phyloP scores from a whole-genome alignment of 2,888 invertebrate genomes.

The Campopleginae sp. region DNA sequence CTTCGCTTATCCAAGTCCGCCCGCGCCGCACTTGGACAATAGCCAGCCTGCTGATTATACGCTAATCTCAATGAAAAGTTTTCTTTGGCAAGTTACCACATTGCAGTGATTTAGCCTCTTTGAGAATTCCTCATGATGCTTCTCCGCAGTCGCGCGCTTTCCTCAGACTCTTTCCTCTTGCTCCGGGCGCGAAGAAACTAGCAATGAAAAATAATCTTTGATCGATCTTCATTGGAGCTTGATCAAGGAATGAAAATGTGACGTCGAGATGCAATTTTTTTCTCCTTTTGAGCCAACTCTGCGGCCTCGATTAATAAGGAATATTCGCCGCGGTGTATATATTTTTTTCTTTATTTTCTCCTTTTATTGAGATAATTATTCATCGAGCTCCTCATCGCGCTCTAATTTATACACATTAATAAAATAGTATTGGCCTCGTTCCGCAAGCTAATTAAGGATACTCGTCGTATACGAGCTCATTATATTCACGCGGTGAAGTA shows the following conservation, averaged over 20 bases:
- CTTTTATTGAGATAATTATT: neutral
- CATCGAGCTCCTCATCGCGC: neutral
- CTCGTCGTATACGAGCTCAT: constrained; percentile 23
- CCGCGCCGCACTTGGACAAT: constrained; percentile 74
- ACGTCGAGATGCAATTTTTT: neutral
- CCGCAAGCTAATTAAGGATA: constrained; percentile 47
- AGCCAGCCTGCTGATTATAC: constrained; percentile 76
- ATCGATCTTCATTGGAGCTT: neutral
- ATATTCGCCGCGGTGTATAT: neutral
- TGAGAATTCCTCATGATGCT: neutral
- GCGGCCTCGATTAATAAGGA: neutral
- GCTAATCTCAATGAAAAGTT: constrained; percentile 76
- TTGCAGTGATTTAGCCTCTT: constrained; percentile 54
- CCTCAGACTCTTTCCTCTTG: neutral
- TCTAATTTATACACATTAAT: constrained; percentile 7
- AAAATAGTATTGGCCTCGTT: neutral
- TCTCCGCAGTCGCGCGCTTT: neutral
- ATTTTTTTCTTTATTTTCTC: neutral
- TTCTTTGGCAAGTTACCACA: constrained; percentile 62
- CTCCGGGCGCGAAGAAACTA: neutral
- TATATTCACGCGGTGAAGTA: constrained; percentile 12
- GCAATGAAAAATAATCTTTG: neutral
- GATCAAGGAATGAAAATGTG: neutral
- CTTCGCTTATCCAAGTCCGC: constrained; percentile 61
- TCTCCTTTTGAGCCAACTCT: too few relatives aligned